Conservation (phyloP, 2,888 invertebrate genomes). For the Malthinus flaveolus region DNA sequence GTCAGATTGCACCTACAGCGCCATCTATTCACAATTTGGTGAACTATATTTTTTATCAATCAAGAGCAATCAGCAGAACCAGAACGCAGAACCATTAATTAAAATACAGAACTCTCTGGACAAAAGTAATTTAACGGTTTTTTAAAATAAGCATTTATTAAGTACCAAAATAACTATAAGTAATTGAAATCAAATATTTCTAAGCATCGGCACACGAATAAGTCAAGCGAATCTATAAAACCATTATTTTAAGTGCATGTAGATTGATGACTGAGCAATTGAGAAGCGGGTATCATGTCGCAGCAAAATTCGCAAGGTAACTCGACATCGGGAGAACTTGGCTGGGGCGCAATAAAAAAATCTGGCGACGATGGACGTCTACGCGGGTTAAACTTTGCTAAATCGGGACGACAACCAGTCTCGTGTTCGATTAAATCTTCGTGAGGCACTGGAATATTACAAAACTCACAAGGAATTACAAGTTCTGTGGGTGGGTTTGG, state of each 20-base stretch:
- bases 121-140: too few species aligned
- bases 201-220: too few species aligned
- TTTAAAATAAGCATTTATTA: too few species aligned
- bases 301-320: conserved; percentile 67
- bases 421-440: conserved; percentile 59
- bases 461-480: conserved; percentile 61
- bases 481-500: conserved; percentile 58
- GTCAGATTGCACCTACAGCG: conserved; percentile 12
- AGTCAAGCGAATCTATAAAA: too few species aligned
- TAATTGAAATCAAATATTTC: too few species aligned
- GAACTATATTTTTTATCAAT: too few species aligned
- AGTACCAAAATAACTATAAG: too few species aligned
- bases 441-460: conserved; percentile 57
- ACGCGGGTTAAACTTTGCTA: conserved; percentile 48
- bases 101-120: too few species aligned
- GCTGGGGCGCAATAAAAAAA: conserved; percentile 40
- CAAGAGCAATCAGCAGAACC: too few species aligned
- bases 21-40: too few species aligned
- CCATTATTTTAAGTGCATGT: conserved; percentile 43
- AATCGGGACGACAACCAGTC: conserved; percentile 54
- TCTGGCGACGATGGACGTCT: conserved; percentile 38
- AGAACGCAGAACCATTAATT: too few species aligned
- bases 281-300: conserved; percentile 56
- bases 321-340: conserved; percentile 50
- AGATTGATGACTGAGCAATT: conserved; percentile 61